These are phyloP conservation scores for Leptodactylus fallax DNA, from an alignment of 2,797 vertebrate genomes.

Conservation along the genomic window DNA sequence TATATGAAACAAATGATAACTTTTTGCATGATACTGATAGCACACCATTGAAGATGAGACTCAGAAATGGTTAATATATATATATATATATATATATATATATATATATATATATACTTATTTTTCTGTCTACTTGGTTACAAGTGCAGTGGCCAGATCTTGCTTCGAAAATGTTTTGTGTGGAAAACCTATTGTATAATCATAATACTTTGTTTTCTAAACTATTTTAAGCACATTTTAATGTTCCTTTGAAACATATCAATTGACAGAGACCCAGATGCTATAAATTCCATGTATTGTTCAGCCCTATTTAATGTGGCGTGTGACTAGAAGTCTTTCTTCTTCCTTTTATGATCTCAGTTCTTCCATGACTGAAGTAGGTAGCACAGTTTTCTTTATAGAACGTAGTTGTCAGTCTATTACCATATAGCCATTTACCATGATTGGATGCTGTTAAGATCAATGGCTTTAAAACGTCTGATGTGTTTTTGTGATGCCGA, in stretches of 20 bases:
- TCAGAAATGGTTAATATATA: too few species aligned
- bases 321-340: constrained; percentile 41
- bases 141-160: not conserved
- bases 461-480: constrained; percentile 43
- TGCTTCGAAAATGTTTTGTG: not conserved
- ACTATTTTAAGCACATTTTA: not conserved
- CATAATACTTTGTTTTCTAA: not conserved
- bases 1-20: too few species aligned
- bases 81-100: not conserved
- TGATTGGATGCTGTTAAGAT: constrained; percentile 36
- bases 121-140: not conserved
- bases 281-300: constrained; percentile 51
- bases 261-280: constrained; percentile 14
- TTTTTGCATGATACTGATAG: too few species aligned
- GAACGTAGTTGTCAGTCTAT: constrained; percentile 13
- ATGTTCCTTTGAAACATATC: not conserved
- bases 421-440: constrained; percentile 38
- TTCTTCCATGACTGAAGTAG: constrained; percentile 39
- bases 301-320: constrained; percentile 17
- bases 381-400: constrained; percentile 2
- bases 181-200: not conserved
- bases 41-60: too few species aligned
- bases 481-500: constrained; percentile 35
- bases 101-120: not conserved
- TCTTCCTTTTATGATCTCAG: constrained; percentile 42